phyloP scores from a whole-genome alignment of 53 echinoderm and acorn worm genomes.

The Holothuria leucospilota region DNA sequence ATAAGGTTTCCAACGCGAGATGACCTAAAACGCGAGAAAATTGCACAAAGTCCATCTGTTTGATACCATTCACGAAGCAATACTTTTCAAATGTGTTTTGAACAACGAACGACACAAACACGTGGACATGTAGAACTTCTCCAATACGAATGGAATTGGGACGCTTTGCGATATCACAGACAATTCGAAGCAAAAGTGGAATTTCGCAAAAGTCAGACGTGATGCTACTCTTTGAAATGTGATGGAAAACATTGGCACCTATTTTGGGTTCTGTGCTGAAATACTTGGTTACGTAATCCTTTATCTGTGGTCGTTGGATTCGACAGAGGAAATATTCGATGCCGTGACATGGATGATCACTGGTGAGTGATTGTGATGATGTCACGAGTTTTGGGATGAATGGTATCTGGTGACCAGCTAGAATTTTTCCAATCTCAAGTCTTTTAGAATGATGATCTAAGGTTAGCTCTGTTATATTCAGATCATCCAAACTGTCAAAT shows the following conservation, averaged over 20 bases:
- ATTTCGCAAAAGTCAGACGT: constrained; percentile 26
- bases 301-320: neutral
- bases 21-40: constrained; percentile 30
- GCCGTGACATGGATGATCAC: neutral
- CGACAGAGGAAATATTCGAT: neutral
- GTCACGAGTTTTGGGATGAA: constrained; percentile 7
- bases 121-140: constrained; percentile 28
- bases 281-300: neutral
- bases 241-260: constrained; percentile 23
- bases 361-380: neutral
- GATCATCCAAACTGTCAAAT: constrained; percentile 32
- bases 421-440: constrained; percentile 17
- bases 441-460: neutral
- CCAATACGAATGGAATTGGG: constrained; percentile 17
- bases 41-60: neutral
- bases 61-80: neutral
- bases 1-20: constrained; percentile 20
- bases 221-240: constrained; percentile 8
- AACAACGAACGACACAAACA: constrained; percentile 24
- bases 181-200: constrained; percentile 18
- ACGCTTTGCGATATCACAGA: constrained; percentile 37
- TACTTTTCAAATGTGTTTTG: constrained; percentile 36
- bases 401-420: constrained; percentile 1
- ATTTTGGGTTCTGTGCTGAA: constrained; percentile 19
- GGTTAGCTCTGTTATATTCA: neutral